Conservation (phyloP, 2,797 vertebrate species). For the Rhincodon typus region DNA sequence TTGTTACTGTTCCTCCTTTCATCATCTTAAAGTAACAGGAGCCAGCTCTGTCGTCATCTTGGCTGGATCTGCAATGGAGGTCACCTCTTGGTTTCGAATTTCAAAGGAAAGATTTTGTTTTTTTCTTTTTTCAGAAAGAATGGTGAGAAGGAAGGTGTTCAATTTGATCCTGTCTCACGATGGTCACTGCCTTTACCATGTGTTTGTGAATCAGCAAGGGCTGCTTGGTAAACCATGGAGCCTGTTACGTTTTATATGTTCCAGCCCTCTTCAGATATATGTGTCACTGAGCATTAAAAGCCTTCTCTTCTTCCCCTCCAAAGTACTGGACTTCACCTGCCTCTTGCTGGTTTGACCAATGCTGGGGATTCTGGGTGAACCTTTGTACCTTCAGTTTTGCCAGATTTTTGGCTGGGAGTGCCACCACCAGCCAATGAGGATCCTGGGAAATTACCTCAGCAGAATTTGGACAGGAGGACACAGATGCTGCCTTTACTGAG, state of each 20-base stretch:
- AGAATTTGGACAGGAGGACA: not conserved
- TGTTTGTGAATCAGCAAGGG: not conserved
- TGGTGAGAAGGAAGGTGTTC: not conserved
- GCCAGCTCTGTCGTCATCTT: constrained; percentile 31
- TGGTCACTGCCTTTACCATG: not conserved
- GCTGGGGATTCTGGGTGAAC: not conserved
- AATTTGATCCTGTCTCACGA: not conserved
- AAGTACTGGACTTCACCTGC: not conserved
- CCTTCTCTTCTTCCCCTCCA: not conserved
- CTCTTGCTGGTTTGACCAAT: not conserved
- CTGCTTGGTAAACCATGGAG: not conserved
- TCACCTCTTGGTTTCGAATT: not conserved
- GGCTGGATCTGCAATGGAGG: not conserved
- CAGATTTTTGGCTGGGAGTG: not conserved
- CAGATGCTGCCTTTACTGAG: not conserved
- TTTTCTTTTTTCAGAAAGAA: not conserved
- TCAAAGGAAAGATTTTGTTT: not conserved
- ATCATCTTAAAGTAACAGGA: constrained; percentile 7
- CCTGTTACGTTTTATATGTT: not conserved
- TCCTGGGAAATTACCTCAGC: not conserved
- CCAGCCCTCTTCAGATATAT: not conserved
- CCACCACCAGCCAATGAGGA: not conserved
- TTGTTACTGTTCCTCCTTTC: not conserved
- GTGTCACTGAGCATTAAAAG: not conserved
- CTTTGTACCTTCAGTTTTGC: not conserved